Base-by-base conservation (phyloP, 2,797 vertebrate genomes). In the Falco columbarius region DNA sequence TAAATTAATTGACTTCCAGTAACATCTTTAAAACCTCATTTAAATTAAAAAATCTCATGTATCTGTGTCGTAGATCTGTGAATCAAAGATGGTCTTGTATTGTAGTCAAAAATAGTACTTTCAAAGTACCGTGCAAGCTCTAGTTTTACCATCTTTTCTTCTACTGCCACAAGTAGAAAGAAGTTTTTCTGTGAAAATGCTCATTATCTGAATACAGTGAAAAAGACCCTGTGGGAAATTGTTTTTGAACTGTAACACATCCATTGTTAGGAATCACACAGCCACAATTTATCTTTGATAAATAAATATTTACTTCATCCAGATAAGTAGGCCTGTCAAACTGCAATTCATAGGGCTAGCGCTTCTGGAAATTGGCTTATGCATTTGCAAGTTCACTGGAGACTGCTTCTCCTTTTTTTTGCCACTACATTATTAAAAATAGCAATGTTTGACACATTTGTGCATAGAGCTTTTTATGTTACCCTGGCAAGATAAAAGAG, bases 281-380 rank as follows among this genome's bases (percentile, higher is more conserved):
- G 90, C 88, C 66, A 81, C 46, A 72, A 83, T 93, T 89, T 90
- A 61, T 81, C 47, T 96, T 95, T 93, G 76, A 81, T 92, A 96
- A 96, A 94, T 63, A 96, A 96, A 94, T 97, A 95, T 95, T 95
- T 96, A 75, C 47, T 83, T 89, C 7, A 61, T 91, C 65, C 49
- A 74, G 55, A 38, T 67, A 95, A 91, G 74, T 21, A 82, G 44
- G 20, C 42, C 81, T 95, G 40, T 95, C 80, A 82, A 81, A 80
- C 22, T 81, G 30, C 61, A 66, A 55, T 75, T 97, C 75, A 89
- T 86, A 81, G 30, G 49, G 26, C 58, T 44, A 61, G 15, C 1
- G 5, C 44, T 92, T 91, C 62, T 71, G 46, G 87, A 96, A 91
- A 91, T 59, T 74, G 52, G 32, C 16, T 87, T 92, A 65, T 74